Conservation (phyloP, 2,888 invertebrate genomes). For the Orthosia incerta region DNA sequence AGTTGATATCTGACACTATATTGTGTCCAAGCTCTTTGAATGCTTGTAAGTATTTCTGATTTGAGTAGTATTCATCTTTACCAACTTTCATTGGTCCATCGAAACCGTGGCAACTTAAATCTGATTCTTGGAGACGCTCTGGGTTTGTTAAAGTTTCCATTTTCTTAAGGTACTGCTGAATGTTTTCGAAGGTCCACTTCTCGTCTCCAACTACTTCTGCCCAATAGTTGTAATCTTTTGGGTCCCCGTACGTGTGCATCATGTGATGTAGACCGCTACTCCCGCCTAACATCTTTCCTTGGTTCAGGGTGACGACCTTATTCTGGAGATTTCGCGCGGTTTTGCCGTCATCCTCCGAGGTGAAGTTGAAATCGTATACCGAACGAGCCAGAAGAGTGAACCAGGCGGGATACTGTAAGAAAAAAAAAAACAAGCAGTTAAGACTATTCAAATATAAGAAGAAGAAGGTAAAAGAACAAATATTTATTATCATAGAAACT, state of each 20-base stretch:
- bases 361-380: constrained; percentile 33
- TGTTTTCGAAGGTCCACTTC: constrained; percentile 28
- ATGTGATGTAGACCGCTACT: constrained; percentile 37
- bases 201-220: constrained; percentile 15
- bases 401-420: constrained; percentile 19
- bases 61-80: constrained; percentile 9
- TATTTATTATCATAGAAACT: no score
- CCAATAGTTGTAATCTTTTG: constrained; percentile 38
- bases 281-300: constrained; percentile 44
- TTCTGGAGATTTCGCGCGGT: constrained; percentile 37
- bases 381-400: constrained; percentile 32
- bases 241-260: constrained; percentile 35
- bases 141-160: constrained; percentile 16
- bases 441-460: background rate
- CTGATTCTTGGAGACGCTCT: constrained; percentile 1
- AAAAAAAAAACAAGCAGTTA: background rate
- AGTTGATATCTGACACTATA: constrained; percentile 21
- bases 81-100: constrained; percentile 24
- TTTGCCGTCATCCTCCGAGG: constrained; percentile 32
- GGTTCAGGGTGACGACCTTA: constrained; percentile 15
- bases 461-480: no score
- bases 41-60: constrained; percentile 22
- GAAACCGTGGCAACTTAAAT: constrained; percentile 19
- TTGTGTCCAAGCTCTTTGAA: constrained; percentile 35
- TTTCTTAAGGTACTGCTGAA: constrained; percentile 32